phyloP scores from a whole-genome alignment of 2,888 invertebrate genomes.

The Agonopterix subpropinquella region DNA sequence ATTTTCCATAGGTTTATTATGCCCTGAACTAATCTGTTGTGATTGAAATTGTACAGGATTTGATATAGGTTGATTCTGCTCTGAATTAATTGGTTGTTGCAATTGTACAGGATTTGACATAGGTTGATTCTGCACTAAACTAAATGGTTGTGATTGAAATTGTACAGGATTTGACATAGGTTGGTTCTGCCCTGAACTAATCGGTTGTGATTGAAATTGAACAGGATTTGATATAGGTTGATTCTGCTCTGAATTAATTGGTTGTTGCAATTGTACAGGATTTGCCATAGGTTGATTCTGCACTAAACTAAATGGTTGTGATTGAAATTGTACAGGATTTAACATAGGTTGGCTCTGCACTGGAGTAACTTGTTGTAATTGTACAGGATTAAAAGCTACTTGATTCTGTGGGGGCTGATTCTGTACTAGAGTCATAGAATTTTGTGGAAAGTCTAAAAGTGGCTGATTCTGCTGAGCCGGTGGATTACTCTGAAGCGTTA shows the following conservation, averaged over 20 bases:
- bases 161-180: not conserved
- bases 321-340: not conserved
- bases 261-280: not conserved
- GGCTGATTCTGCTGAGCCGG: not conserved
- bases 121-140: conserved; percentile 5
- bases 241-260: conserved; percentile 1
- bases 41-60: not conserved
- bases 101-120: not conserved
- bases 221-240: not conserved
- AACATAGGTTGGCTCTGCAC: conserved; percentile 5
- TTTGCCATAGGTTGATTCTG: not conserved
- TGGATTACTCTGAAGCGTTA: not conserved
- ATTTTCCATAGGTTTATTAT: too few relatives aligned
- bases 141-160: too few relatives aligned
- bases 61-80: not conserved
- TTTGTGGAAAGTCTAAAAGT: not conserved
- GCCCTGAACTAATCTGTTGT: too few relatives aligned
- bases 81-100: not conserved
- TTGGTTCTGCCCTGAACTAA: not conserved
- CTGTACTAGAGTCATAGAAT: conserved; percentile 8
- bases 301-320: not conserved
- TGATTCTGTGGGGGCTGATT: conserved; percentile 6
- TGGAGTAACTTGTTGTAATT: too few relatives aligned
- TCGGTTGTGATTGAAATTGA: not conserved
- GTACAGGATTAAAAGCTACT: not conserved